A percentile compares a stretch with the other conserved stretches of the same genome.
Evolutionary conservation across 2,797 vertebrate species (phyloP).

Genomic region (Gymnodraco acuticeps): DNA sequence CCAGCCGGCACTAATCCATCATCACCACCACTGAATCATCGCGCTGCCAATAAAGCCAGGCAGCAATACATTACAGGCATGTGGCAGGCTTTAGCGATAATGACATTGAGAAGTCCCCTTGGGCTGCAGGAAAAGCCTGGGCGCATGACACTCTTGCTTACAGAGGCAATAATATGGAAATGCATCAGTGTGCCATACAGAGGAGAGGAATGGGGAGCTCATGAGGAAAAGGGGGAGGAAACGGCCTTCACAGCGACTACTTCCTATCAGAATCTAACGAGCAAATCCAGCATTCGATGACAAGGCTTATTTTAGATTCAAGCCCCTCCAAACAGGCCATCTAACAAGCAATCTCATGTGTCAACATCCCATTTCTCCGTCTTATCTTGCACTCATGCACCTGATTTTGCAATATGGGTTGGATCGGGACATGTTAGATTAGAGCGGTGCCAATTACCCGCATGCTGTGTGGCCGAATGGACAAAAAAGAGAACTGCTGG

Average conservation of each 20-base stretch:
- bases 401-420: slow-evolving; percentile 46
- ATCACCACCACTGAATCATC: slow-evolving; percentile 86
- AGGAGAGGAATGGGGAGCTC: slow-evolving; percentile 46
- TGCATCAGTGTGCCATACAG: slow-evolving; percentile 65
- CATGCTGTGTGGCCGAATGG: slow-evolving; percentile 31
- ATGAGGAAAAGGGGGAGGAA: slow-evolving; percentile 39
- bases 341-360: slow-evolving; percentile 59
- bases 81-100: slow-evolving; percentile 85
- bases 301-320: slow-evolving; percentile 46
- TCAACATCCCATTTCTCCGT: slow-evolving; percentile 52
- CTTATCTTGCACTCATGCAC: slow-evolving; percentile 49
- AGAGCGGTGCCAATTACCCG: slow-evolving; percentile 35
- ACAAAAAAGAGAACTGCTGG: slow-evolving; percentile 20
- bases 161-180: slow-evolving; percentile 85
- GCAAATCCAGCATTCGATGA: slow-evolving; percentile 36
- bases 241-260: slow-evolving; percentile 44
- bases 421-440: slow-evolving; percentile 41
- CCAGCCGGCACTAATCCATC: slow-evolving; percentile 79
- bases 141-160: slow-evolving; percentile 82
- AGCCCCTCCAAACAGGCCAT: slow-evolving; percentile 55
- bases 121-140: slow-evolving; percentile 78
- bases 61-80: slow-evolving; percentile 86
- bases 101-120: slow-evolving; percentile 87
- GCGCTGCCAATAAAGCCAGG: slow-evolving; percentile 83
- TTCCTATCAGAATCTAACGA: slow-evolving; percentile 40